Percentiles rank a stretch among this genome's conserved stretches.
phyloP scores from a whole-genome alignment of 2,113 vertebrate species.

The Melanostigma gelatinosum region DNA sequence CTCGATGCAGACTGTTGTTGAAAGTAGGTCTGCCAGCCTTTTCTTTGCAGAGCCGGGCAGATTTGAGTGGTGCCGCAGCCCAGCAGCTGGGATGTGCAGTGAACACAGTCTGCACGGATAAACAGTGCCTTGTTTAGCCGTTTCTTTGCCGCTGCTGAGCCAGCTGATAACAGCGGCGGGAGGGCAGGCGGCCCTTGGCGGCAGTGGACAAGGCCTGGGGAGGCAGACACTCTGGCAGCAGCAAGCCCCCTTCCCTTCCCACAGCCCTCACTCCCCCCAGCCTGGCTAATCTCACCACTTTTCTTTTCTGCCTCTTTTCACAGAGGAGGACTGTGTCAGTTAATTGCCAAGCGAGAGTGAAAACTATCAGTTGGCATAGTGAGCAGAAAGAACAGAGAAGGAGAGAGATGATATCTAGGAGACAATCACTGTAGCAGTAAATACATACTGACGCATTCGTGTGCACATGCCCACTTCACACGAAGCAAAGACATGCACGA shows the following conservation, averaged over 20 bases:
- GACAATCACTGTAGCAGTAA: slow-evolving; percentile 25
- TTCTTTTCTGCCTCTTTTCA: slow-evolving; percentile 75
- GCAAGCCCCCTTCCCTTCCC: slow-evolving; percentile 73
- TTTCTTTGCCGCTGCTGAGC: slow-evolving; percentile 87
- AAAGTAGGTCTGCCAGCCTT: slow-evolving; percentile 77
- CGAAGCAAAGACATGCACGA: background rate
- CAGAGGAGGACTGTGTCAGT: slow-evolving; percentile 76
- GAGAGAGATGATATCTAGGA: slow-evolving; percentile 43
- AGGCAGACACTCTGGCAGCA: slow-evolving; percentile 92
- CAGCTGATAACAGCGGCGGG: slow-evolving; percentile 88
- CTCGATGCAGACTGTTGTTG: slow-evolving; percentile 81
- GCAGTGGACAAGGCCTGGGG: slow-evolving; percentile 87
- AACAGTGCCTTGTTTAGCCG: slow-evolving; percentile 90
- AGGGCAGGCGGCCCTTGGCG: slow-evolving; percentile 82
- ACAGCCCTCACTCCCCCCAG: slow-evolving; percentile 64
- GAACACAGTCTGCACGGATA: slow-evolving; percentile 89
- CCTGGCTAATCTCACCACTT: slow-evolving; percentile 81
- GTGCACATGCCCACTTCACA: background rate
- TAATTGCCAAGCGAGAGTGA: slow-evolving; percentile 68
- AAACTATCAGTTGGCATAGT: slow-evolving; percentile 68
- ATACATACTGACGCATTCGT: slow-evolving; percentile 1
- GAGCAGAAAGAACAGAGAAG: slow-evolving; percentile 19
- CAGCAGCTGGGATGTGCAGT: slow-evolving; percentile 85
- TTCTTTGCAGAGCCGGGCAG: slow-evolving; percentile 86
- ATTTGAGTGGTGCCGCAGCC: slow-evolving; percentile 89